Evolutionary conservation across 2,888 invertebrate species (phyloP).

Genomic region (Chalcis sispes): DNA sequence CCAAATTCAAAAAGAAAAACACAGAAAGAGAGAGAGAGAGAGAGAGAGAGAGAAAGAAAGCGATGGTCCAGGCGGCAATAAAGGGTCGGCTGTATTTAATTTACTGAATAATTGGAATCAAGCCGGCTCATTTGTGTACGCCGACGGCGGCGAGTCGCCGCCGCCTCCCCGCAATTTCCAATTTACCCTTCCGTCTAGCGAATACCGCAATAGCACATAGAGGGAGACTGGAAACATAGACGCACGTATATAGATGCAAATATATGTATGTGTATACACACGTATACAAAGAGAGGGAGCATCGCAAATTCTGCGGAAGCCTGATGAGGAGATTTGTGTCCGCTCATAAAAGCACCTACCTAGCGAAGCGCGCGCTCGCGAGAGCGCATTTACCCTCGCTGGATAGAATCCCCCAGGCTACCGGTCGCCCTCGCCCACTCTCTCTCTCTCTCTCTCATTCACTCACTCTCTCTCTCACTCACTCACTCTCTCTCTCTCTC

Average conservation of each 20-base stretch:
- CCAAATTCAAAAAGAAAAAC: background rate
- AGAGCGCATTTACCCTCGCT: constrained; percentile 22
- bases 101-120: constrained; percentile 76
- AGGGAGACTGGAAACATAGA: too few relatives aligned
- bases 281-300: constrained; percentile 15
- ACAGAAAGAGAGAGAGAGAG: too few relatives aligned
- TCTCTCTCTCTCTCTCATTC: too few relatives aligned
- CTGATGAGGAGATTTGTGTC: constrained; percentile 75
- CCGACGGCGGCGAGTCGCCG: constrained; percentile 17
- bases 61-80: constrained; percentile 62
- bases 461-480: constrained; percentile 3
- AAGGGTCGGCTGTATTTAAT: constrained; percentile 73
- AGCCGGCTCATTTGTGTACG: constrained; percentile 72
- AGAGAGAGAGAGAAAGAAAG: background rate
- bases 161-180: constrained; percentile 64
- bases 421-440: background rate
- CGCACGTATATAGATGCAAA: too few relatives aligned
- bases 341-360: constrained; percentile 71
- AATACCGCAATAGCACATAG: background rate
- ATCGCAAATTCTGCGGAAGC: constrained; percentile 69
- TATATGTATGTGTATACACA: background rate
- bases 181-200: constrained; percentile 42
- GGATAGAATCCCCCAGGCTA: background rate
- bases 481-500: constrained; percentile 14
- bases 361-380: constrained; percentile 21